Evolutionary conservation across 2,888 invertebrate genomes (phyloP).

Genomic region (Himalopsyche japonica): DNA sequence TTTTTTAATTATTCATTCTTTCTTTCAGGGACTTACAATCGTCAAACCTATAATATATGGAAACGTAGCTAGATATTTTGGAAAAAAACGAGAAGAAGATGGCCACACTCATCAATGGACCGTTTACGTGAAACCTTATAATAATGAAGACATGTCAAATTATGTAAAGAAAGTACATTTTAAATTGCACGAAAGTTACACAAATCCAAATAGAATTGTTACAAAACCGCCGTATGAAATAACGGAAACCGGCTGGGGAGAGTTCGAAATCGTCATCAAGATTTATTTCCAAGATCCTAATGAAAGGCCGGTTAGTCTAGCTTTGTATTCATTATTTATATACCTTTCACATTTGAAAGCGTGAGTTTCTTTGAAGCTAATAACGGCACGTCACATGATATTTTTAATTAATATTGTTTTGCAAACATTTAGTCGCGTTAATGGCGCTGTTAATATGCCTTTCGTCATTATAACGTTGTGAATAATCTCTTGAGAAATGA

Average conservation of each 20-base stretch:
- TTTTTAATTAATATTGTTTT: too few species aligned
- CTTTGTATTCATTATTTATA: too few species aligned
- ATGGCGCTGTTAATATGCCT: slow-evolving; percentile 9
- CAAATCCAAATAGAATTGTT: slow-evolving; percentile 90
- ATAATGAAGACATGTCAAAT: slow-evolving; percentile 90
- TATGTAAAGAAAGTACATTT: slow-evolving; percentile 97
- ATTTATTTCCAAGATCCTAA: slow-evolving; percentile 96
- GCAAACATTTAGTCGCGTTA: too few species aligned
- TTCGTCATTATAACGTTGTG: slow-evolving; percentile 13
- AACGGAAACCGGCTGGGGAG: slow-evolving; percentile 99
- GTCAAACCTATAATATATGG: slow-evolving; percentile 97
- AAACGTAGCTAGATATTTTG: slow-evolving; percentile 93
- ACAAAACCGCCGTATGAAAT: slow-evolving; percentile 96
- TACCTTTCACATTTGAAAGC: too few species aligned
- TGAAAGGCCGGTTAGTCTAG: slow-evolving; percentile 79
- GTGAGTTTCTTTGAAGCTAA: too few species aligned
- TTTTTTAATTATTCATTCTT: too few species aligned
- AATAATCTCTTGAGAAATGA: not conserved
- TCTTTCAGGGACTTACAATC: slow-evolving; percentile 74
- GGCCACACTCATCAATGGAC: slow-evolving; percentile 99
- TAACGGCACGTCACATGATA: too few species aligned
- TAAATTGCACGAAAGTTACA: slow-evolving; percentile 96
- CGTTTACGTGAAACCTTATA: slow-evolving; percentile 91
- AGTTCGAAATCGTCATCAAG: slow-evolving; percentile 97
- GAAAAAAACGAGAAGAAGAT: slow-evolving; percentile 94